Percentiles rank a stretch among this genome's conserved stretches.
Conservation (phyloP, 2,888 invertebrate genomes). For the Xanthia togata region DNA sequence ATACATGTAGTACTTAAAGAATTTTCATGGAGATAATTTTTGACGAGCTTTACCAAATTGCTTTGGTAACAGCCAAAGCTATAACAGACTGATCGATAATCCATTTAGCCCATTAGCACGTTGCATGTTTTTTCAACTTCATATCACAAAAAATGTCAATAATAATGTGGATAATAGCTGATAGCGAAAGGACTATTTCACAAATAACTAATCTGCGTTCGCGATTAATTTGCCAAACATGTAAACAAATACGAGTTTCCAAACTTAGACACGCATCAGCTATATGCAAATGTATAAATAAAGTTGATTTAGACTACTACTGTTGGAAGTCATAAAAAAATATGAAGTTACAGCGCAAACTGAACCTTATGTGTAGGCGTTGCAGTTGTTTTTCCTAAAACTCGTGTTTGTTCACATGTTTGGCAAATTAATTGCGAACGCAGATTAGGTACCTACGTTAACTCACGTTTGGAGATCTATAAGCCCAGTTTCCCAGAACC, state of each 20-base stretch:
- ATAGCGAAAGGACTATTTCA: constrained; percentile 9
- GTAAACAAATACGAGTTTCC: no score
- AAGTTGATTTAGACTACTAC: no score
- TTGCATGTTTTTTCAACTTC: background rate
- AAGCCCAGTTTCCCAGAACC: background rate
- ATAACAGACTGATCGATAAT: constrained; percentile 21
- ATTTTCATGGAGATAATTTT: background rate
- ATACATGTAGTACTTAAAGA: background rate
- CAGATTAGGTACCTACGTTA: background rate
- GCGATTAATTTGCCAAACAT: no score
- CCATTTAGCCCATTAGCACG: constrained; percentile 7
- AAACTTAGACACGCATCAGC: no score
- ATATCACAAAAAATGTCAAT: constrained; percentile 6
- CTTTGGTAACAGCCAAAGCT: background rate
- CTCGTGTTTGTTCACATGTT: no score
- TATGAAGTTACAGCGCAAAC: no score
- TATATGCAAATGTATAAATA: no score
- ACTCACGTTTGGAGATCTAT: background rate
- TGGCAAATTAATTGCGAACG: no score
- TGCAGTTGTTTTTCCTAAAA: no score
- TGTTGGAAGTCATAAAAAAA: no score
- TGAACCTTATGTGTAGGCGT: no score
- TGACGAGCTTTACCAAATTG: background rate
- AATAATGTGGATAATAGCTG: constrained; percentile 1
- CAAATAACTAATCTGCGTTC: background rate